phyloP scores from a whole-genome alignment of 1,140 invertebrate genomes.

The Magallana ariakensis region DNA sequence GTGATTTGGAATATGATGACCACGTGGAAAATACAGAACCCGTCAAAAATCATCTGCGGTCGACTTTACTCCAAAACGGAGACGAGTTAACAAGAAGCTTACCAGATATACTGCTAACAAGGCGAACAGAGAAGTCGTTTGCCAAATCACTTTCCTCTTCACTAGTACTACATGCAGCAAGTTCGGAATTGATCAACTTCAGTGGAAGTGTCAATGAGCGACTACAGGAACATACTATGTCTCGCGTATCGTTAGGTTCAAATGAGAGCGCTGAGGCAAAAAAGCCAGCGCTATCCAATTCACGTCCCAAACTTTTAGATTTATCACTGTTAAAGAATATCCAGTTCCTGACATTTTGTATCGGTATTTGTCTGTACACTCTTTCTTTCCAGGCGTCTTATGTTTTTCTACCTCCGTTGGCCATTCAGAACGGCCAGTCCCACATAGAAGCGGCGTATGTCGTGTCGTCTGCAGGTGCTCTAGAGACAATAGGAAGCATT shows the following conservation, averaged over 20 bases:
- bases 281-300: neutral
- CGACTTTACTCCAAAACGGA: neutral
- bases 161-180: neutral
- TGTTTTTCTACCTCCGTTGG: conserved; percentile 70
- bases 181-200: conserved; percentile 1
- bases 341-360: conserved; percentile 66
- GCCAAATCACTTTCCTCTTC: too few species aligned
- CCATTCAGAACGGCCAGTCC: conserved; percentile 61
- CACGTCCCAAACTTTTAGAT: conserved; percentile 57
- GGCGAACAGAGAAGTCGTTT: neutral
- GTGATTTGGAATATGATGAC: neutral
- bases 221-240: conserved; percentile 3
- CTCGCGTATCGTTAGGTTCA: neutral
- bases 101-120: neutral
- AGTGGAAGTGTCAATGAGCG: conserved; percentile 2
- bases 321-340: conserved; percentile 65
- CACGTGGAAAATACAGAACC: neutral
- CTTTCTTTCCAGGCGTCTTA: conserved; percentile 67
- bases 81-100: neutral
- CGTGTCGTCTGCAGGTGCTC: conserved; percentile 66
- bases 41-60: neutral
- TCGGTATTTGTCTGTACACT: conserved; percentile 67
- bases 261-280: neutral
- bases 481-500: conserved; percentile 66
- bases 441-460: conserved; percentile 62